Evolutionary conservation across 2,888 invertebrate species (phyloP).

Genomic region (Aphrophora alni): DNA sequence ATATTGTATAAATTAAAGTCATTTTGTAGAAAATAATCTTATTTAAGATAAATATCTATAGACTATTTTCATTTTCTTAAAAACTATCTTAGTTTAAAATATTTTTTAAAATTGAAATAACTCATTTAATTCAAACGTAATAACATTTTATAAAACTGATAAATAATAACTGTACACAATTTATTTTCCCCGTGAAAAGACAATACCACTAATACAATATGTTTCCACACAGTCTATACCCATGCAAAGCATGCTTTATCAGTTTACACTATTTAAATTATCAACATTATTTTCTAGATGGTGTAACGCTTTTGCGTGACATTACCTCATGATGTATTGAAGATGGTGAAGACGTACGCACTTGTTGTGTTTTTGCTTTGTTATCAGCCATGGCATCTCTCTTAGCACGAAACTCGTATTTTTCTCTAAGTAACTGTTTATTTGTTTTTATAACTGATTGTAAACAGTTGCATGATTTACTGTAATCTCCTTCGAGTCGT

Average conservation of each 20-base stretch:
- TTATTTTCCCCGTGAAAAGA: too few relatives aligned
- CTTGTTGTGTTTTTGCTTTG: background rate
- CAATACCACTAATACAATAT: background rate
- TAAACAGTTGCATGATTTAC: constrained; percentile 58
- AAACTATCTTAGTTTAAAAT: too few relatives aligned
- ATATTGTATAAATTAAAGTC: too few relatives aligned
- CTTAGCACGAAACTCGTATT: constrained; percentile 47
- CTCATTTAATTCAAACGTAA: too few relatives aligned
- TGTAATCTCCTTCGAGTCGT: constrained; percentile 57
- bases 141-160: too few relatives aligned
- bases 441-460: constrained; percentile 60
- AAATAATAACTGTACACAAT: too few relatives aligned
- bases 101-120: too few relatives aligned
- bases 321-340: background rate
- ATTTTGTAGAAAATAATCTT: too few relatives aligned
- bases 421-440: constrained; percentile 57
- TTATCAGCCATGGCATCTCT: background rate
- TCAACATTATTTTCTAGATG: background rate
- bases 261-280: background rate
- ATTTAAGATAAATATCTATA: too few relatives aligned
- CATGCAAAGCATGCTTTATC: background rate
- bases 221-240: background rate
- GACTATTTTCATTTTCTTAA: too few relatives aligned
- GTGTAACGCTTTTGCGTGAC: background rate
- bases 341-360: background rate